Conservation (phyloP, 2,888 invertebrate species). For the Hypercompe scribonia region DNA sequence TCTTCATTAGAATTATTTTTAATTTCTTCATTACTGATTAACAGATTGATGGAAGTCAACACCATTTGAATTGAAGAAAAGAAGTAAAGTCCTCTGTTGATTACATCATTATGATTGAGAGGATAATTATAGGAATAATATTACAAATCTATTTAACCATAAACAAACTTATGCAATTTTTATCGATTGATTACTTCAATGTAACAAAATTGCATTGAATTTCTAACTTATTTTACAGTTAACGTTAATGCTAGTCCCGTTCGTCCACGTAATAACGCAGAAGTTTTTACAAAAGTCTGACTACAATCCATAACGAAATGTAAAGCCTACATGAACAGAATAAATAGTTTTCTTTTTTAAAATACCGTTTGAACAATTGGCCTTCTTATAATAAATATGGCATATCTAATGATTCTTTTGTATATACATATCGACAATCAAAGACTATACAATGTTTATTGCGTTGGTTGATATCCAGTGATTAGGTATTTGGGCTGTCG, state of each 20-base stretch:
- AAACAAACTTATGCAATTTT: no score
- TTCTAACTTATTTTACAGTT: no score
- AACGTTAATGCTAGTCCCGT: no score
- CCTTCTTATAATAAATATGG: not conserved
- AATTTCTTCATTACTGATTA: not conserved
- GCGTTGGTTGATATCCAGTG: constrained; percentile 49
- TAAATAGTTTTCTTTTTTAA: not conserved
- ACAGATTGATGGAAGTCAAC: not conserved
- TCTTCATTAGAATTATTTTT: not conserved
- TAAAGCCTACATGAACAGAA: not conserved
- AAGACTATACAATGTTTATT: constrained; percentile 38
- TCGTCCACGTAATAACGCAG: no score
- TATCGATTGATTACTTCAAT: no score
- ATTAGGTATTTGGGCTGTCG: constrained; percentile 64
- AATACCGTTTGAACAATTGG: not conserved
- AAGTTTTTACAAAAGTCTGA: not conserved
- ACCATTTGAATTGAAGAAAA: no score
- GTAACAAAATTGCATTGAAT: no score
- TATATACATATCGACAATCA: constrained; percentile 21
- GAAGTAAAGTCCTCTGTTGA: no score
- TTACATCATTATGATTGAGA: no score
- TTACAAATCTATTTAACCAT: no score
- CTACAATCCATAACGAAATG: not conserved
- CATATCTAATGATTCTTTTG: not conserved
- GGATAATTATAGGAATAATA: no score